Evolutionary conservation across 2,888 invertebrate genomes (phyloP), one percentile per base, ranked within the genome.

Genomic region (Endotricha flammealis): DNA sequence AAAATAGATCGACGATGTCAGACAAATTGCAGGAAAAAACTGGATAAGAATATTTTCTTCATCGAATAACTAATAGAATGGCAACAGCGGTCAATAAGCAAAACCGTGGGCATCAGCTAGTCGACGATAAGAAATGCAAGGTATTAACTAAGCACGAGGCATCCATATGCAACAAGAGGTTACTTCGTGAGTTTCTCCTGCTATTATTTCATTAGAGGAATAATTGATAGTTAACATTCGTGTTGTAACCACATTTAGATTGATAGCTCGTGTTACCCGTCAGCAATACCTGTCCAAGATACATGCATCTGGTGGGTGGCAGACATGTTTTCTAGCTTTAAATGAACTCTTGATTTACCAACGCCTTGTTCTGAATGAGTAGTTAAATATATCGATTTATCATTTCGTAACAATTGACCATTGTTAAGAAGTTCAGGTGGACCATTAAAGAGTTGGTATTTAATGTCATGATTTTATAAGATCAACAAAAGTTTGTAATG

Each of bases 121-220:
- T 42, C 39, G 29, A 35, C 31, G 23, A 17, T 36, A 32, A 39
- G 29, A 27, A 35, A 42, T 42, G 39, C 38, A 40, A 27, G 27
- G 29, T 32, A 41, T 36, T 35, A 49, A 50, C 46, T 27, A 46
- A 33, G 39, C 42, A 27, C 41, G 36, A 41, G 42, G 36, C 32
- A 47, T 44, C 59, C 64, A 59, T 59, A 52, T 42, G 38, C 42
- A 48, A 42, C 42, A 41, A 40, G 46, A 41, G 37, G 47, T 37
- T 33, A 39, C 61, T 57, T 79, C 81, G 78, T 78, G 79, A 77
- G 68, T 50, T 50, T 55, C 55, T 48, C 45, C 53, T 47, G 63
- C 67, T 65, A 78, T 80, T 77, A 78, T 78, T 78, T 77, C 77
- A 77, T 76, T 79, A 74, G 63, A 69, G 48, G 54, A 58, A 78